Base-by-base conservation (phyloP, 1,140 invertebrate species). In the Leguminivora glycinivorella region DNA sequence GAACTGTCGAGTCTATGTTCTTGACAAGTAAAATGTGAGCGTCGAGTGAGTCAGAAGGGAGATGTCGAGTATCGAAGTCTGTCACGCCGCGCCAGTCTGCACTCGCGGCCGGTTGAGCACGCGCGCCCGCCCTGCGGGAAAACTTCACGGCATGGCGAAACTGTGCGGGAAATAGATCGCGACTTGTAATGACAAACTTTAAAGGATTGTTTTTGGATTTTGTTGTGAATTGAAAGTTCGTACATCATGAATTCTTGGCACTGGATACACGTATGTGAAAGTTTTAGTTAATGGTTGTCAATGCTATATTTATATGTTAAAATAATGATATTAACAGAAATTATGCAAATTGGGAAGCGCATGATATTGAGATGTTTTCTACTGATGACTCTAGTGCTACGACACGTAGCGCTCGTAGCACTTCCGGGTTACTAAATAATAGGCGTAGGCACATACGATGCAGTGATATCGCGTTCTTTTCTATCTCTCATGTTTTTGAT, bases 121-220 rank as follows among this genome's bases (percentile, higher is more conserved):
- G 73, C 75, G 70, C 70, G 68, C 60, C 5, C 56, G 69, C 75
- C 60, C 60, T 74, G 84, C 84, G 87, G 76, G 74, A 82, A 73
- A 85, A 83, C 76, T 86, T 87, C 77, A 74, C 84, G 78, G 69
- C 56, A 85, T 87, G 87, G 80, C 83, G 83, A 77, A 80, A 84
- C 84, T 47, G 19, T 52, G 47, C 47, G 47, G 47, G 10, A 52
- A 52, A 52, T 52, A 52, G 47, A 52, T 52, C 25, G 26, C n/a
- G 5, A 31, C 58, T 63, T 63, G 58, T 63, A 24, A 63, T 29
- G 25, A 29, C n/a, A 31, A 9, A 34, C 1, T 63, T 29, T 63
- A 63, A 63, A 29, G 58, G 1, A 63, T 63, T 63, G 58, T 63
- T 19, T 34, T 25, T 63, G 58, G 67, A 56, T 72, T 68, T 38